phyloP scores from a whole-genome alignment of 2,113 vertebrate species.

The Poecilia latipinna region DNA sequence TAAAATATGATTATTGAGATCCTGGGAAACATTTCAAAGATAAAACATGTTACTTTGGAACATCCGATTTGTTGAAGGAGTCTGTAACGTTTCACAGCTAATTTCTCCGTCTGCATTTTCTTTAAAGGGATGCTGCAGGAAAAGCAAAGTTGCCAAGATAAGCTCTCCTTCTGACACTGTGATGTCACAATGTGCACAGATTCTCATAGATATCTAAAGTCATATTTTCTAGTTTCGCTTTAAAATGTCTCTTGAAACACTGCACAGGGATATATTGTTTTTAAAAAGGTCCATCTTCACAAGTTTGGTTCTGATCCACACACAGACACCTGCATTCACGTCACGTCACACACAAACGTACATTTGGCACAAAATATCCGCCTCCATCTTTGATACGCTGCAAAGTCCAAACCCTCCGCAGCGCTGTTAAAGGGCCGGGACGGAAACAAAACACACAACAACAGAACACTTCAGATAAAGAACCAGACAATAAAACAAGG shows the following conservation, averaged over 20 bases:
- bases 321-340: not conserved
- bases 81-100: constrained; percentile 19
- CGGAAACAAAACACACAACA: constrained; percentile 20
- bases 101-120: constrained; percentile 17
- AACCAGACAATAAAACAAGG: constrained; percentile 22
- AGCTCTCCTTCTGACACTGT: not conserved
- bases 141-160: constrained; percentile 10
- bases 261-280: constrained; percentile 22
- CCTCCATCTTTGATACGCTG: constrained; percentile 3
- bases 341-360: constrained; percentile 7
- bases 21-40: not conserved
- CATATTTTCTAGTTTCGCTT: constrained; percentile 20
- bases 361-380: constrained; percentile 41
- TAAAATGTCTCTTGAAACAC: constrained; percentile 26
- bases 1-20: not conserved
- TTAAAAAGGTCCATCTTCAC: constrained; percentile 46
- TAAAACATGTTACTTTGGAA: constrained; percentile 1
- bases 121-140: constrained; percentile 60
- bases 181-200: not conserved
- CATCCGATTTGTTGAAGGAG: constrained; percentile 16
- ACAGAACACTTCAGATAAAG: constrained; percentile 21
- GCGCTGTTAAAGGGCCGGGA: constrained; percentile 23
- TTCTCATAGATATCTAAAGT: not conserved
- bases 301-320: constrained; percentile 25
- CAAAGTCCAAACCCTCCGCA: not conserved